Conservation (phyloP, 2,797 vertebrate species). For the Pseudochirops corinnae region DNA sequence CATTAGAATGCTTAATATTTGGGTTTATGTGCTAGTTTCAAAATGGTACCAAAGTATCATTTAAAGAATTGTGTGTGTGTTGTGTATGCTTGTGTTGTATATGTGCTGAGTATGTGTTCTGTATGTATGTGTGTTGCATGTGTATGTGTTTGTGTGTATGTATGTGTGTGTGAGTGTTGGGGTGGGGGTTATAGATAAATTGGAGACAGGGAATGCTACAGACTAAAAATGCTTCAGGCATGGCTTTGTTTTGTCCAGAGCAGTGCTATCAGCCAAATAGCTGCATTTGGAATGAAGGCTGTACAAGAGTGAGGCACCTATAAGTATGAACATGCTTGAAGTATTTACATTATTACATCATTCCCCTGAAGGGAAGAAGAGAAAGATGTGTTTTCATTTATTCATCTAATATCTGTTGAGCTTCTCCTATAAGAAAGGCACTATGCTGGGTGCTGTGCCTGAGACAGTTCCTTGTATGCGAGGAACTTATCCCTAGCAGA, state of each 20-base stretch:
- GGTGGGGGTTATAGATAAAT: not conserved
- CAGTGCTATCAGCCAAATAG: not conserved
- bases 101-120: no score
- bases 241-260: not conserved
- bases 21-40: not conserved
- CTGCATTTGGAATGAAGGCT: not conserved
- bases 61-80: not conserved
- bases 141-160: fast-evolving
- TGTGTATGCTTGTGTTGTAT: fast-evolving
- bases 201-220: not conserved
- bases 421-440: not conserved
- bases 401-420: not conserved
- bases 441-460: not conserved
- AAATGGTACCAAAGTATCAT: not conserved
- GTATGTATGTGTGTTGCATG: no score
- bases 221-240: not conserved
- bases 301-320: not conserved
- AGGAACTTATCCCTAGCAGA: not conserved
- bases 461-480: not conserved
- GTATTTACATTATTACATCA: not conserved
- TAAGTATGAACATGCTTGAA: not conserved
- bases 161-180: no score
- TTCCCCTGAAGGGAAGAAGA: not conserved
- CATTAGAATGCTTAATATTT: not conserved
- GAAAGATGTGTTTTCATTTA: not conserved